Evolutionary conservation across 2,888 invertebrate genomes (phyloP), one percentile per base, ranked within the genome.

Genomic region (Plagodis pulveraria): DNA sequence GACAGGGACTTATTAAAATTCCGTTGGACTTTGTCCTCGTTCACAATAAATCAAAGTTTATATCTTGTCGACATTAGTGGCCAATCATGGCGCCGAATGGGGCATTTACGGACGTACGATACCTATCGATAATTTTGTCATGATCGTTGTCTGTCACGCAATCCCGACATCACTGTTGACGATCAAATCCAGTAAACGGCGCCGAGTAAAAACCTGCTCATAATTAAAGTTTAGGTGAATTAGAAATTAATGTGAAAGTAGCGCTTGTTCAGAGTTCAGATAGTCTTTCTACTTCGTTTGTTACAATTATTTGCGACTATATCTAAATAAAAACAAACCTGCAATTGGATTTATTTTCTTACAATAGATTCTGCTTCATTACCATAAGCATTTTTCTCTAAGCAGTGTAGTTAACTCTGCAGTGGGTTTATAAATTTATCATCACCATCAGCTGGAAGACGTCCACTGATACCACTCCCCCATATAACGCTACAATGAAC

Each of bases 91-190:
- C 57, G 69, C 63, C 69, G 69, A 75, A 77, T 71, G 54, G 68
- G 63, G 71, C 70, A 75, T 80, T 77, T 73, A 75, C 66, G 67
- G 72, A 63, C 76, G 67, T 73, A 63, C 76, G 80, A 82, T 83
- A 78, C 63, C 64, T 80, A 81, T 82, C 82, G 74, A 81, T 77
- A 82, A 77, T 75, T 77, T 75, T 71, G 73, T 76, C 72, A 76
- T 77, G 81, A 84, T 82, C 72, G 77, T 64, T 57, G 56, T 62
- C 50, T 64, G 67, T 77, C 85, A 86, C 84, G 86, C 86, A 81
- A 86, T 79, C 71, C 62, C 62, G 68, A 74, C 82, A 84, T 86
- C 84, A 85, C 71, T 72, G 74, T 65, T 72, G 74, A 72, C 72
- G 73, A 22, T 71, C 68, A 58, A 67, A 51, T 70, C 55, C 59